phyloP scores from a whole-genome alignment of 2,797 vertebrate genomes.

The Poeciliopsis paucimaculata region DNA sequence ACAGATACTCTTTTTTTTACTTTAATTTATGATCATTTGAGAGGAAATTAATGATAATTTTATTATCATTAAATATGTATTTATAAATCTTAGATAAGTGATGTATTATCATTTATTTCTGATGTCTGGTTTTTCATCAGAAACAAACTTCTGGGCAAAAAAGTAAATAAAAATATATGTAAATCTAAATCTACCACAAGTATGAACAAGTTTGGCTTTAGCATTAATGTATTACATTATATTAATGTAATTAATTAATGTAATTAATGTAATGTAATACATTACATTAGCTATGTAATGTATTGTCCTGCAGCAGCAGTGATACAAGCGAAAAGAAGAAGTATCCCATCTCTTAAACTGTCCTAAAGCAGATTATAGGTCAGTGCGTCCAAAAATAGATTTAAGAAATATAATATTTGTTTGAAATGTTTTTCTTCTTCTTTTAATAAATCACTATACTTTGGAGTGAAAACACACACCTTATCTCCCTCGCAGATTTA shows the following conservation, averaged over 20 bases:
- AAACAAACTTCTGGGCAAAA: not conserved
- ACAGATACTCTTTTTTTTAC: not conserved
- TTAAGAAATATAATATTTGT: not conserved
- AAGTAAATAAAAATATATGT: not conserved
- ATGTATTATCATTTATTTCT: no score
- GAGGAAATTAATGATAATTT: no score
- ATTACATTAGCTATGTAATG: not conserved
- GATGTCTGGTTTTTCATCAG: not conserved
- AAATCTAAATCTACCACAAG: not conserved
- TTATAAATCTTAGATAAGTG: no score
- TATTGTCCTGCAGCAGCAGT: conserved; percentile 4
- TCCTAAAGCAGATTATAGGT: conserved; percentile 12
- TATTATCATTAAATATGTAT: no score
- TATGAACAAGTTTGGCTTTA: not conserved
- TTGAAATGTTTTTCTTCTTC: not conserved
- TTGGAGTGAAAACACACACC: conserved; percentile 12
- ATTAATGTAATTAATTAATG: no score
- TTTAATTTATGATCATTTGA: not conserved
- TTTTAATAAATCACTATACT: not conserved
- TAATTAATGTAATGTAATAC: no score
- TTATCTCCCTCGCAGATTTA: conserved; percentile 2
- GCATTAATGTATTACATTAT: no score
- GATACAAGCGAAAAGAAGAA: not conserved
- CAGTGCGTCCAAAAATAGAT: conserved; percentile 9
- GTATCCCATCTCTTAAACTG: not conserved